These are phyloP conservation scores for Lithosia quadra DNA, from an alignment of 2,888 invertebrate genomes.

Conservation along the genomic window DNA sequence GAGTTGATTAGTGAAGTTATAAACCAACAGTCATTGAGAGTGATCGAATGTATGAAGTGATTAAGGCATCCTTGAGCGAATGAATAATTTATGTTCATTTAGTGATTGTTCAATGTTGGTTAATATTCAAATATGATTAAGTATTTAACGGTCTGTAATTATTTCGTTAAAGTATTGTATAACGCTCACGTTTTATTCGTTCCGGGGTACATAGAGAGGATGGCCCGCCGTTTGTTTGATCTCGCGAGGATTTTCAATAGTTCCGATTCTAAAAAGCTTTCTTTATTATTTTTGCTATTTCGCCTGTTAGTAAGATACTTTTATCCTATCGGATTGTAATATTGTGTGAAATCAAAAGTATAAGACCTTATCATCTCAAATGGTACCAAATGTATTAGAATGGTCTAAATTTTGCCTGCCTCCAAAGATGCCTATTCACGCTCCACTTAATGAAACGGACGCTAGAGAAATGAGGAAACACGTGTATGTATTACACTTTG, in stretches of 20 bases:
- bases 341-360: too few relatives aligned
- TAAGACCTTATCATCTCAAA: too few relatives aligned
- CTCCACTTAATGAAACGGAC: background rate
- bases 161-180: background rate
- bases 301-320: too few relatives aligned
- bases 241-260: too few relatives aligned
- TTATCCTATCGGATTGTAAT: too few relatives aligned
- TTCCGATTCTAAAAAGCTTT: too few relatives aligned
- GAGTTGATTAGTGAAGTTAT: background rate
- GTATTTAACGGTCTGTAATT: background rate
- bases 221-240: too few relatives aligned
- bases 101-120: background rate
- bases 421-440: background rate
- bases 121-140: background rate
- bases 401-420: background rate
- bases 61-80: background rate
- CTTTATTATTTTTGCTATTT: too few relatives aligned
- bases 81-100: background rate
- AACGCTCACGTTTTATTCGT: background rate
- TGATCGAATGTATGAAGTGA: background rate
- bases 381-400: background rate
- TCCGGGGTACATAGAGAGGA: too few relatives aligned
- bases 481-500: background rate
- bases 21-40: background rate
- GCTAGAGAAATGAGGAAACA: background rate